Base-by-base conservation (phyloP, 2,888 invertebrate species). In the Microplitis deprimator region DNA sequence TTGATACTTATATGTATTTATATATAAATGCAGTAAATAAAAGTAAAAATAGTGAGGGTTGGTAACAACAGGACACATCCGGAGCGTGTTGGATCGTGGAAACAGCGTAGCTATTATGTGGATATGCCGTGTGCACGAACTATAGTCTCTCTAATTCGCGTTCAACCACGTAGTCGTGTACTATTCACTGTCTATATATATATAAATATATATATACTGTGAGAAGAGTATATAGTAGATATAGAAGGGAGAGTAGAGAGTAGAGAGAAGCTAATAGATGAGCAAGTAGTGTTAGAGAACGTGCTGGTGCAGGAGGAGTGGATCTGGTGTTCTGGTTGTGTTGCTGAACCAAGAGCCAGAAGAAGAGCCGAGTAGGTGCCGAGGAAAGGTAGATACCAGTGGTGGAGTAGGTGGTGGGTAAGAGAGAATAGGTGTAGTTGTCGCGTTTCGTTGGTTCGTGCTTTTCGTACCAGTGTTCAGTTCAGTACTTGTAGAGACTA, bases 91-190 rank as follows among this genome's bases (percentile, higher is more conserved):
- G 65, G 39, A 68, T 59, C 39, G 38, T 68, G 68, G 74, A 74
- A 74, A 74, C 68, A 74, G 64, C 67, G 68, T 60, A 60, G 68
- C 74, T 74, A 74, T 70, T 75, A 76, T 76, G 71, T 71, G 61
- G 16, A 61, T 65, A 76, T 67, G 60, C 50, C 64, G 75, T 69
- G 69, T 64, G 72, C 76, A 72, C 67, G 8, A 70, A 59, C 61
- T 71, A 76, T 41, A 65, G 72, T 76, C 76, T 76, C 76, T 65
- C 67, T 76, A 76, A 76, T 76, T 72, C 76, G 72, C 71, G 67
- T 72, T 71, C 71, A 71, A 72, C 76, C 76, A 76, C 76, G 69
- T 68, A 67, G 76, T 71, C 59, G 61, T 61, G 39, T 38, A 71
- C 71, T 61, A 71, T 71, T 71, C 71, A 61, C 38, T 39, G 70